Conservation (phyloP, 37 sponge, comb jelly and placozoan species). For the Theonella swinhoei region DNA sequence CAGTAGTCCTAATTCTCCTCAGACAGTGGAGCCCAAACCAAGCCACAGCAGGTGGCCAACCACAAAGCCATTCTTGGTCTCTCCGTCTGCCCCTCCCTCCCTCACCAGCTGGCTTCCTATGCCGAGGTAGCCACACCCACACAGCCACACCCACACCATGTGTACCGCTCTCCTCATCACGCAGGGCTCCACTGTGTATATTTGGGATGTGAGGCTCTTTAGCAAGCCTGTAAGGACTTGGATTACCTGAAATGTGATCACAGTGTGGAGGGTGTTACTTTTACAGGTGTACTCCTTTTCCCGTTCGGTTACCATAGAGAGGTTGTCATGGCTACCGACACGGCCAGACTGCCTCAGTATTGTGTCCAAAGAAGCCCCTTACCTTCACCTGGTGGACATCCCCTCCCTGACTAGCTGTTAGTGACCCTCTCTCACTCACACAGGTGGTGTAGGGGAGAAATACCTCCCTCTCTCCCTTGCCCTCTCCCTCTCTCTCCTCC, state of each 20-base stretch:
- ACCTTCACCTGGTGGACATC: conserved; percentile 59
- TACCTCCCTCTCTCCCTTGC: neutral
- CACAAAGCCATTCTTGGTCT: conserved; percentile 62
- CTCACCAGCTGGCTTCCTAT: conserved; percentile 51
- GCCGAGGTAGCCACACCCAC: conserved; percentile 34
- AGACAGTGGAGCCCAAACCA: neutral
- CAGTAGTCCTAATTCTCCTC: too few relatives aligned
- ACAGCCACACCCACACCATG: too few relatives aligned
- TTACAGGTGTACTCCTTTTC: conserved; percentile 46
- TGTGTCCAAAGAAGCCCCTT: conserved; percentile 48
- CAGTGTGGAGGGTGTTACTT: too few relatives aligned
- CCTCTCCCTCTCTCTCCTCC: neutral
- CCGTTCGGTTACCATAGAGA: conserved; percentile 22
- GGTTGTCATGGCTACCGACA: conserved; percentile 53
- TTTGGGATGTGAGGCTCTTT: conserved; percentile 75
- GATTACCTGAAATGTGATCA: too few relatives aligned
- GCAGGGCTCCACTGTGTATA: conserved; percentile 54
- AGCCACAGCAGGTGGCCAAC: conserved; percentile 17
- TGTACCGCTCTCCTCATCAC: neutral
- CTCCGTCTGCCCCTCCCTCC: conserved; percentile 38
- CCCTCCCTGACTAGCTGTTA: conserved; percentile 49
- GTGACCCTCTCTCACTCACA: neutral
- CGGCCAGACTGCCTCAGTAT: conserved; percentile 59
- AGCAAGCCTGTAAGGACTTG: conserved; percentile 41
- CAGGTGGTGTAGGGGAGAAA: too few relatives aligned